Evolutionary conservation across 1,140 invertebrate genomes (phyloP), one percentile per base, ranked within the genome.

Genomic region (Zaprionus kolodkinae): DNA sequence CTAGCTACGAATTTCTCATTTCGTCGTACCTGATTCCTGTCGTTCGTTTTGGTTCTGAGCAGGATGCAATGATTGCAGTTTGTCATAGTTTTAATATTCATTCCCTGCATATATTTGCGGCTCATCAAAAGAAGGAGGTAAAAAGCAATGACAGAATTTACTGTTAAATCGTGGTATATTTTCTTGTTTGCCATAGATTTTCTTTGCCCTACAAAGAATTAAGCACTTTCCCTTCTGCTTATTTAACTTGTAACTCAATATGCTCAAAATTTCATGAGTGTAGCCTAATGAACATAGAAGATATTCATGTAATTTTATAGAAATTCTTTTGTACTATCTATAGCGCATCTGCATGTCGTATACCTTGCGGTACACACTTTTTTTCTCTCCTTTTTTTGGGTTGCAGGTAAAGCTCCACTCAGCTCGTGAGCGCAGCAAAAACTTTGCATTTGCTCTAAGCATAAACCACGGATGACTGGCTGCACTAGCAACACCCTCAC

Each of bases 361-460:
- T 12, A 25, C 35, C 1, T 12, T 4, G 25, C 15, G 2, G 11
- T 15, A 21, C 9, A 48, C 13, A n/a, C 1, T 21, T 3, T 21
- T 17, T 5, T 17, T 50, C 2, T 21, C 12, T 27, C 4, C 17
- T 56, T 6, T 30, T 36, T 61, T 48, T 68, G 13, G 0, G 21
- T 36, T 33, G 21, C 57, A 74, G 57, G 57, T 74, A 56, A 30
- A 12, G 55, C 45, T 45, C 30, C 48, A 72, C 45, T 67, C 66
- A 59, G 38, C 59, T 54, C 12, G 40, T 60, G 30, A 59, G 50
- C 57, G 21, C 9, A 60, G 66, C 35, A 57, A 74, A 63, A 74
- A 73, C 65, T 69, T 73, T 73, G 15, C 35, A 63, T 35, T 57
- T 57, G 38, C 64, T 66, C 54, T 57, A 66, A 66, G 54, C 54